Evolutionary conservation across 2,888 invertebrate species (phyloP).

Genomic region (Nycteola revayana): DNA sequence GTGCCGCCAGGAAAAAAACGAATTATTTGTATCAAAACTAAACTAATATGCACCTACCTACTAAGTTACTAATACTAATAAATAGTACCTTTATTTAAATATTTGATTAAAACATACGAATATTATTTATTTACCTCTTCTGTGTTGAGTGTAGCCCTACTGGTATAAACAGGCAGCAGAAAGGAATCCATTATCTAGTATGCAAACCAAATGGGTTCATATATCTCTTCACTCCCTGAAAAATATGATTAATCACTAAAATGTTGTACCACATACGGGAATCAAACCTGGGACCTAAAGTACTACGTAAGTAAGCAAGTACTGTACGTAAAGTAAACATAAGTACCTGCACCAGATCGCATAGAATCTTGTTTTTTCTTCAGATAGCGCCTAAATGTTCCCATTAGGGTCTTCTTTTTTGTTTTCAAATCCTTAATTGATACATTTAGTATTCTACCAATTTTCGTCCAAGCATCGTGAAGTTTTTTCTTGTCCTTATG

Average conservation of each 20-base stretch:
- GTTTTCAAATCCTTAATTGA: slow-evolving; percentile 20
- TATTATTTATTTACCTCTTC: slow-evolving; percentile 19
- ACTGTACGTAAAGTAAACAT: slow-evolving; percentile 18
- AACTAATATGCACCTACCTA: slow-evolving; percentile 12
- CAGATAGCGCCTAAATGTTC: slow-evolving; percentile 19
- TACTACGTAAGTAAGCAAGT: too few species aligned
- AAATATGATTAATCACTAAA: slow-evolving; percentile 19
- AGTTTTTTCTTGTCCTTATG: slow-evolving; percentile 24
- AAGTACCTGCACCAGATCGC: slow-evolving; percentile 21
- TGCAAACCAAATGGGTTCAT: slow-evolving; percentile 24
- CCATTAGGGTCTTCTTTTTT: slow-evolving; percentile 21
- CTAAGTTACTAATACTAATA: slow-evolving; percentile 20
- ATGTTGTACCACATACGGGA: slow-evolving; percentile 17
- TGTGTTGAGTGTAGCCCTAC: slow-evolving; percentile 15
- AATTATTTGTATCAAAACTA: slow-evolving; percentile 12
- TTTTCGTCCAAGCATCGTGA: slow-evolving; percentile 14
- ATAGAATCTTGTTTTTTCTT: slow-evolving; percentile 22
- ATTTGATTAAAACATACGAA: slow-evolving; percentile 9
- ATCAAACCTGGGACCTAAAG: slow-evolving; percentile 19
- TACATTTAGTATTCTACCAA: slow-evolving; percentile 17
- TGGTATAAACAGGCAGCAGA: slow-evolving; percentile 19
- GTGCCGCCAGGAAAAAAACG: slow-evolving; percentile 12
- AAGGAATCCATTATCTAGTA: slow-evolving; percentile 18
- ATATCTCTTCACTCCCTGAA: slow-evolving; percentile 21
- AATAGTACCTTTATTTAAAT: slow-evolving; percentile 15